These are phyloP conservation scores for Synergus japonicus DNA, from an alignment of 2,888 invertebrate species.

Conservation along the genomic window DNA sequence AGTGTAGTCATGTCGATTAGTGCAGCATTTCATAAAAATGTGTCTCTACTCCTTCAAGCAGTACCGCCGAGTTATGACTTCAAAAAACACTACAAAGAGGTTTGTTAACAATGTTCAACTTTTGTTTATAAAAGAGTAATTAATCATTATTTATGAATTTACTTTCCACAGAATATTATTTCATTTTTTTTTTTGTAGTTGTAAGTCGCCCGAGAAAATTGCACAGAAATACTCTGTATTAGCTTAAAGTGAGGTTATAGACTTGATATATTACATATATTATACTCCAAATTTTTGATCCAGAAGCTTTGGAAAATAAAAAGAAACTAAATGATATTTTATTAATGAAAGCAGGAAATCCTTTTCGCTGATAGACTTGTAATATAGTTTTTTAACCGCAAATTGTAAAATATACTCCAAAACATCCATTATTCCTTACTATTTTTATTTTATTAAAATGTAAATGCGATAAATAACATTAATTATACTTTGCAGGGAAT, in stretches of 20 bases:
- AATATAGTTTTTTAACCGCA: background rate
- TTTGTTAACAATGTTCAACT: conserved; percentile 21
- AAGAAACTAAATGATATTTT: background rate
- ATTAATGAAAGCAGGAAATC: background rate
- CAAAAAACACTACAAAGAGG: conserved; percentile 46
- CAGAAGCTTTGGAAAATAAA: background rate
- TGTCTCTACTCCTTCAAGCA: conserved; percentile 65
- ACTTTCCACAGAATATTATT: background rate
- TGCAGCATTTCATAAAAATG: conserved; percentile 68
- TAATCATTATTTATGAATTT: background rate
- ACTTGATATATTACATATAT: too few species aligned
- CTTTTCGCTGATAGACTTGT: background rate
- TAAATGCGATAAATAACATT: background rate
- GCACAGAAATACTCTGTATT: background rate
- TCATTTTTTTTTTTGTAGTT: background rate
- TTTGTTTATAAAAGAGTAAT: conserved; percentile 8
- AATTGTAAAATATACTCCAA: background rate
- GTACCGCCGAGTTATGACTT: conserved; percentile 68
- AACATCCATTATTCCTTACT: background rate
- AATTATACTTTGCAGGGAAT: conserved; percentile 66
- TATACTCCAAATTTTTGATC: too few species aligned
- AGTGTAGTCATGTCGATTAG: conserved; percentile 48
- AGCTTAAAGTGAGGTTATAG: background rate
- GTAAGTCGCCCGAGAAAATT: too few species aligned
- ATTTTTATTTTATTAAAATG: background rate